Percentiles rank a stretch among this genome's conserved stretches.
These are phyloP conservation scores for Tolmerus cingulatus DNA, from an alignment of 2,888 invertebrate species.

Conservation along the genomic window DNA sequence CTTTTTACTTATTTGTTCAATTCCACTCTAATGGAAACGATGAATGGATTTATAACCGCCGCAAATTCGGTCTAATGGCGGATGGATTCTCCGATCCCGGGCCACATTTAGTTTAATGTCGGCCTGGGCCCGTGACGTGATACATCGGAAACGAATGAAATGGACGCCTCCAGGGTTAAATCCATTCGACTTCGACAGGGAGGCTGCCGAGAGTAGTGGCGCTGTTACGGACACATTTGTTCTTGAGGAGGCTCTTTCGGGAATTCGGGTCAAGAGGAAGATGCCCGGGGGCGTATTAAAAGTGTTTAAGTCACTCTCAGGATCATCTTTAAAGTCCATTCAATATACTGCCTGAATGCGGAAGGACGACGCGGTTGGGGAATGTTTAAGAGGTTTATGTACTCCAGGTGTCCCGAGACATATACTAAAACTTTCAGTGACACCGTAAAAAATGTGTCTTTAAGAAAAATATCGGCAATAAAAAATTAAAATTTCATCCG, in stretches of 20 bases:
- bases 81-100: background rate
- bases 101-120: background rate
- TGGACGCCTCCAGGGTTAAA: background rate
- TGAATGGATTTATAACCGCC: slow-evolving; percentile 22
- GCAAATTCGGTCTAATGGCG: background rate
- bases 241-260: background rate
- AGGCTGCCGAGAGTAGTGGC: background rate
- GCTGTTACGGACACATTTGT: background rate
- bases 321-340: background rate
- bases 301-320: background rate
- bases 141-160: background rate
- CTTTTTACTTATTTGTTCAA: slow-evolving; percentile 28
- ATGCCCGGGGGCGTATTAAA: background rate
- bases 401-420: background rate
- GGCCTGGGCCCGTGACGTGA: background rate
- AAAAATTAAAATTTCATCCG: too few relatives aligned
- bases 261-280: background rate
- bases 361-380: background rate
- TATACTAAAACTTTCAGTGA: too few relatives aligned
- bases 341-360: background rate
- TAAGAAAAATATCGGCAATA: too few relatives aligned
- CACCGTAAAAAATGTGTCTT: too few relatives aligned
- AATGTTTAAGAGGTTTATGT: background rate
- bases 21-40: slow-evolving; percentile 31
- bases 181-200: background rate